A percentile compares a stretch with the other conserved stretches of the same genome.
Evolutionary conservation across 2,113 vertebrate genomes (phyloP).

Genomic region (Odontophorus gujanensis): DNA sequence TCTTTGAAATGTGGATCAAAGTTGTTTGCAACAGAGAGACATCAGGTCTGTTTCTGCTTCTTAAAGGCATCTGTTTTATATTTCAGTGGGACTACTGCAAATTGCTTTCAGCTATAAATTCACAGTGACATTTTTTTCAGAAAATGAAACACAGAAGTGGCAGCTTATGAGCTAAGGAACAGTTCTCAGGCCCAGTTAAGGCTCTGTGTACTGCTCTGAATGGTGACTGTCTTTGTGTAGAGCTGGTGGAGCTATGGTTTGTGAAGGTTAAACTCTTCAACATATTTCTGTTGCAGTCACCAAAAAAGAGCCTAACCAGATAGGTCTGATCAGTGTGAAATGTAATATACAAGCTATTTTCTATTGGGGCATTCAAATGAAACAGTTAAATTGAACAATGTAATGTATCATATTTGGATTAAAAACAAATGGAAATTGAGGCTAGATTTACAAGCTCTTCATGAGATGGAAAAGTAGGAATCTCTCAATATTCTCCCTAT

Average conservation of each 20-base stretch:
- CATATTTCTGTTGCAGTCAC: neutral
- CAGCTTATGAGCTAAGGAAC: neutral
- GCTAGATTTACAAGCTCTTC: neutral
- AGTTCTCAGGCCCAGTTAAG: neutral
- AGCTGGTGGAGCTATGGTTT: neutral
- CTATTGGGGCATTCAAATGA: neutral
- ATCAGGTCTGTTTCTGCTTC: neutral
- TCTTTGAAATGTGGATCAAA: neutral
- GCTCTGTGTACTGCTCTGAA: neutral
- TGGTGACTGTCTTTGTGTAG: neutral
- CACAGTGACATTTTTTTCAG: neutral
- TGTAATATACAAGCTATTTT: neutral
- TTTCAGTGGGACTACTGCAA: neutral
- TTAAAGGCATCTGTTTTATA: slow-evolving; percentile 24
- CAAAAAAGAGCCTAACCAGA: neutral
- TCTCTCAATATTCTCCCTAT: neutral
- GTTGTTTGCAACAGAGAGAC: neutral
- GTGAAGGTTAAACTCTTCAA: neutral
- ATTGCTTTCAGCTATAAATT: slow-evolving; percentile 19
- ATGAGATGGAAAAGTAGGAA: neutral
- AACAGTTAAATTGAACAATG: neutral
- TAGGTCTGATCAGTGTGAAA: neutral
- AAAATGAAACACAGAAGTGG: neutral
- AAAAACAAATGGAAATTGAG: neutral
- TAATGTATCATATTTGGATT: neutral